These are phyloP conservation scores for Apocrypta bakeri DNA, from an alignment of 1,140 invertebrate genomes.

Conservation along the genomic window DNA sequence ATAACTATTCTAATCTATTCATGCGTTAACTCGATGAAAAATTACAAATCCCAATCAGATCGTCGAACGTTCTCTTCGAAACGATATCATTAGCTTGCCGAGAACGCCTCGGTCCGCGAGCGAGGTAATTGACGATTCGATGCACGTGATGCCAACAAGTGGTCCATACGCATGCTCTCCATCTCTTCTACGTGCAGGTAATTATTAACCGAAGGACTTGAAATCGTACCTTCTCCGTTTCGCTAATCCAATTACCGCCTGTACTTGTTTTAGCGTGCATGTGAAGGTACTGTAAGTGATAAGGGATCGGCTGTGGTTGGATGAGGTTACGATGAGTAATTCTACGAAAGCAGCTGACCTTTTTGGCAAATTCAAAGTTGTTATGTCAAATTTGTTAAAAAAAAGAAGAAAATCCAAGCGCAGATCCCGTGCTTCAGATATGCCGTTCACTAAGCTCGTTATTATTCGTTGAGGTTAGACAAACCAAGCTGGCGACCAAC, in stretches of 20 bases:
- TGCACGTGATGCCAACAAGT: slow-evolving; percentile 70
- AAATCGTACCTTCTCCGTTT: slow-evolving; percentile 44
- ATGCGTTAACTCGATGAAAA: slow-evolving; percentile 5
- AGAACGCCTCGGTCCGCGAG: slow-evolving; percentile 40
- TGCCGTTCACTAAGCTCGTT: background rate
- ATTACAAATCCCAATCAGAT: slow-evolving; percentile 20
- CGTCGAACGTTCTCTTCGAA: background rate
- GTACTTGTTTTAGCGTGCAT: no score
- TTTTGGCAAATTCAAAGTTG: no score
- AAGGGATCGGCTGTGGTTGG: background rate
- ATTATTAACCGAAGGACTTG: slow-evolving; percentile 69
- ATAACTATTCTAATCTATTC: background rate
- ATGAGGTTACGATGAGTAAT: no score
- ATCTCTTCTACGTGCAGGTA: slow-evolving; percentile 67
- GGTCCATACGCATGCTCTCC: slow-evolving; percentile 68
- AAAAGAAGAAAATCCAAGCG: background rate
- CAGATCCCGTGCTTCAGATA: background rate
- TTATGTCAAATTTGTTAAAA: background rate
- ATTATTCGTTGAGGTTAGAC: slow-evolving; percentile 9
- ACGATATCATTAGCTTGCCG: background rate
- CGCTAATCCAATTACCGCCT: slow-evolving; percentile 44
- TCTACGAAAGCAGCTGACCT: no score
- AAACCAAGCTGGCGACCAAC: background rate
- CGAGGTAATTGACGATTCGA: slow-evolving; percentile 61
- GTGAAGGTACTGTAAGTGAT: background rate